phyloP scores from a whole-genome alignment of 2,113 vertebrate genomes.

The Prietella phreatophila region DNA sequence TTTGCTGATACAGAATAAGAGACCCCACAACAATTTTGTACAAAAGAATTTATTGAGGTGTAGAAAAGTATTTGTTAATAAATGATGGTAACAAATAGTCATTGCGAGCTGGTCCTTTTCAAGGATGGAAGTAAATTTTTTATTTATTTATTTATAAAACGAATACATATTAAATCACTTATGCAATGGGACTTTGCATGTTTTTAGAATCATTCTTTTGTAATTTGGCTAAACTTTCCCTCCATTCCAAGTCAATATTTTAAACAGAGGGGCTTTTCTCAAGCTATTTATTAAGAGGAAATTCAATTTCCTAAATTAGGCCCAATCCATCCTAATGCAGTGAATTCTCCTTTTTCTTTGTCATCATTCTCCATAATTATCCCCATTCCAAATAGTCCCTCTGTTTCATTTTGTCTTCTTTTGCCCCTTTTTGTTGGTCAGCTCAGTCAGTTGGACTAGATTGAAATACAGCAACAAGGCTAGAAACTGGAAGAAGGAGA shows the following conservation, averaged over 20 bases:
- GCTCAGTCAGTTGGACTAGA: conserved; percentile 77
- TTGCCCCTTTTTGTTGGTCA: conserved; percentile 68
- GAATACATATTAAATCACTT: not conserved
- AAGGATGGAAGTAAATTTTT: not conserved
- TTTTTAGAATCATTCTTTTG: conserved; percentile 5
- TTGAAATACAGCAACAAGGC: conserved; percentile 84
- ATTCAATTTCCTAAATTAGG: conserved; percentile 44
- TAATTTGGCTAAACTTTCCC: conserved; percentile 24
- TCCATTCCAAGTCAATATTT: conserved; percentile 26
- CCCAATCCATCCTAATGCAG: conserved; percentile 27
- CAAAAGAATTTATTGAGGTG: conserved; percentile 63
- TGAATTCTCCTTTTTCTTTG: conserved; percentile 20
- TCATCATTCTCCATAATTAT: conserved; percentile 27
- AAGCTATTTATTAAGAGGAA: conserved; percentile 38
- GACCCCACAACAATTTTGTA: conserved; percentile 53
- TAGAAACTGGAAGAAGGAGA: conserved; percentile 85
- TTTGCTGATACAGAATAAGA: not conserved
- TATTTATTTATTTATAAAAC: too few species aligned
- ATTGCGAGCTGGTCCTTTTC: conserved; percentile 1
- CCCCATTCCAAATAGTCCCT: conserved; percentile 16
- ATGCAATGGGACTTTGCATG: not conserved
- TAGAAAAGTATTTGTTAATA: conserved; percentile 53
- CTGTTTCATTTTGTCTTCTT: conserved; percentile 81
- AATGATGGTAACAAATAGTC: conserved; percentile 40
- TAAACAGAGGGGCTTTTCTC: conserved; percentile 26